Percentiles rank a stretch among this genome's conserved stretches.
phyloP scores from a whole-genome alignment of 2,113 vertebrate genomes.

The Vimba vimba region DNA sequence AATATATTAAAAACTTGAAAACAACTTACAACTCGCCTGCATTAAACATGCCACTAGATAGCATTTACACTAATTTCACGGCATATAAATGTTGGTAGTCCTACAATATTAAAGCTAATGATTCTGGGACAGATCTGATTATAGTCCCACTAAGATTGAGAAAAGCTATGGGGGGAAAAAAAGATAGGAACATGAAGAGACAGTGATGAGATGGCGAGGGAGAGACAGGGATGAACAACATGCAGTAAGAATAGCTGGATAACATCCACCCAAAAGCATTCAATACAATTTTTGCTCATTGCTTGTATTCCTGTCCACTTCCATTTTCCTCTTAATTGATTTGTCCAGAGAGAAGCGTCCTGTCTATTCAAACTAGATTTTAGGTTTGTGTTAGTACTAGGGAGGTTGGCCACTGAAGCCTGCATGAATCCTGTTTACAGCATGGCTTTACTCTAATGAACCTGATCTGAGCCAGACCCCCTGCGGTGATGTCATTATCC shows the following conservation, averaged over 20 bases:
- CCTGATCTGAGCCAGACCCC: neutral
- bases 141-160: neutral
- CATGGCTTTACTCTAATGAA: constrained; percentile 41
- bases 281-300: neutral
- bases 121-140: neutral
- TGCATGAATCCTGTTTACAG: constrained; percentile 51
- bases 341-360: neutral
- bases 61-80: too few species aligned
- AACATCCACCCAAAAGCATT: neutral
- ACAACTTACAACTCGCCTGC: too few species aligned
- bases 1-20: too few species aligned
- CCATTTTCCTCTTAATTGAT: constrained; percentile 27
- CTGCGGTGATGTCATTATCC: constrained; percentile 39
- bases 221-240: neutral
- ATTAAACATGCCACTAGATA: too few species aligned
- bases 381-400: constrained; percentile 15
- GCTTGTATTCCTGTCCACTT: neutral
- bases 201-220: neutral
- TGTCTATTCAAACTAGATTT: constrained; percentile 35
- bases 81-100: too few species aligned
- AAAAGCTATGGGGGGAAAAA: neutral
- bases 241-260: neutral
- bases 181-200: neutral
- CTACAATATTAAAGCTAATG: too few species aligned
- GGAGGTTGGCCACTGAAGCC: constrained; percentile 13